These are phyloP conservation scores for Eupithecia centaureata DNA, from an alignment of 2,888 invertebrate species.

Conservation along the genomic window DNA sequence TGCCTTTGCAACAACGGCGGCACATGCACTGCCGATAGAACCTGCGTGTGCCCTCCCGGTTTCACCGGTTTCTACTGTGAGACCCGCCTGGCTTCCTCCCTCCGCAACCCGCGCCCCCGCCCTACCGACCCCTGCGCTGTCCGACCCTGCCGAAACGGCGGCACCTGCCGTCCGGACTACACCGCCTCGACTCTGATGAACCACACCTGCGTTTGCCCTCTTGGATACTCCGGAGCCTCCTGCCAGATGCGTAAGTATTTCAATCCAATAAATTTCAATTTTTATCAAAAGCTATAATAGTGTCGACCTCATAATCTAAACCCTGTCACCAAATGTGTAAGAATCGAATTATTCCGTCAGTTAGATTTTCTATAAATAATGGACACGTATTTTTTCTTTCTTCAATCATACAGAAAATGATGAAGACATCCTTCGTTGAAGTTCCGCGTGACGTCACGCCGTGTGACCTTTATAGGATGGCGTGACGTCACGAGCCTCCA, in stretches of 20 bases:
- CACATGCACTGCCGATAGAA: slow-evolving; percentile 81
- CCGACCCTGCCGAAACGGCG: slow-evolving; percentile 91
- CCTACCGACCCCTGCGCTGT: slow-evolving; percentile 82
- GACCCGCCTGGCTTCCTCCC: slow-evolving; percentile 53
- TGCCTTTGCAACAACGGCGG: slow-evolving; percentile 88
- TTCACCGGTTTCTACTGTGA: slow-evolving; percentile 73
- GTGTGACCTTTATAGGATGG: too few relatives aligned
- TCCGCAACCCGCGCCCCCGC: slow-evolving; percentile 51
- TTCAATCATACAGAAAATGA: too few relatives aligned
- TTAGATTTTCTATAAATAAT: too few relatives aligned
- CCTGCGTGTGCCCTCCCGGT: slow-evolving; percentile 82
- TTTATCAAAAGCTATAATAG: too few relatives aligned
- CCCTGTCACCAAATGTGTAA: too few relatives aligned
- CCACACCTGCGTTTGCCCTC: slow-evolving; percentile 91
- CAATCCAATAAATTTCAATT: too few relatives aligned
- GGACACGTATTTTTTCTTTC: too few relatives aligned
- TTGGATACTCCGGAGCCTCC: slow-evolving; percentile 90
- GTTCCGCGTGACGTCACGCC: too few relatives aligned
- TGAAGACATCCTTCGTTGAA: too few relatives aligned
- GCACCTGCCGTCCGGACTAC: slow-evolving; percentile 86
- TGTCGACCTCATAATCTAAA: too few relatives aligned
- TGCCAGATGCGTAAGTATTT: slow-evolving; percentile 89
- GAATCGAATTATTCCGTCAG: too few relatives aligned
- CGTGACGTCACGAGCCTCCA: too few relatives aligned
- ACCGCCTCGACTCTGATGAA: slow-evolving; percentile 54